phyloP scores from a whole-genome alignment of 2,888 invertebrate species.

The Drosophila pseudotalamancana region DNA sequence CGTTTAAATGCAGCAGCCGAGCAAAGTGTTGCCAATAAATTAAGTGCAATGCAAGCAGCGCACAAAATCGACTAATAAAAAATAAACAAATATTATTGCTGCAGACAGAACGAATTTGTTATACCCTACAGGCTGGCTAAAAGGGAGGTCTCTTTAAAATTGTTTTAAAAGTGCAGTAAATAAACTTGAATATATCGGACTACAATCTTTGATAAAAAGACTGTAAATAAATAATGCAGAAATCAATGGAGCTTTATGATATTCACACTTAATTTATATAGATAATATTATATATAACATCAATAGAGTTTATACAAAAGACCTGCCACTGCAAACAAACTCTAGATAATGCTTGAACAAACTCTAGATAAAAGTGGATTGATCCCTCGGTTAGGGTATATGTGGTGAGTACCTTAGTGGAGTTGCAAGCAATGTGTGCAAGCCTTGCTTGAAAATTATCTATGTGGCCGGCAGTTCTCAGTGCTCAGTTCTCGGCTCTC shows the following conservation, averaged over 20 bases:
- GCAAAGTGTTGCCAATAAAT: conserved; percentile 77
- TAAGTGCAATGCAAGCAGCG: conserved; percentile 58
- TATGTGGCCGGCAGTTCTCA: conserved; percentile 32
- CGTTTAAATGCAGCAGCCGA: conserved; percentile 74
- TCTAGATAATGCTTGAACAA: conserved; percentile 1
- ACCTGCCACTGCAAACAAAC: background rate
- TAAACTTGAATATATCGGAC: too few relatives aligned
- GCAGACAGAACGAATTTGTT: conserved; percentile 3
- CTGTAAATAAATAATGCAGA: too few relatives aligned
- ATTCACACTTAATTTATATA: too few relatives aligned
- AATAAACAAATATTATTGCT: background rate
- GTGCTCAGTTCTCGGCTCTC: conserved; percentile 21
- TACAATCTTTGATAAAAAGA: too few relatives aligned
- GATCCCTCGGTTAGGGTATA: conserved; percentile 20
- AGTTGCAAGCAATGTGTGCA: conserved; percentile 4
- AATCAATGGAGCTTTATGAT: too few relatives aligned
- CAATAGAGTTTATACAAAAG: too few relatives aligned
- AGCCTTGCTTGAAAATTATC: conserved; percentile 37
- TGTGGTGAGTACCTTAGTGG: conserved; percentile 2
- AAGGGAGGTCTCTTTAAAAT: too few relatives aligned
- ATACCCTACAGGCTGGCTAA: conserved; percentile 44
- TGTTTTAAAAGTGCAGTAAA: too few relatives aligned
- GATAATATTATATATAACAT: too few relatives aligned
- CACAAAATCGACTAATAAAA: conserved; percentile 9
- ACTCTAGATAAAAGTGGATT: conserved; percentile 18